Evolutionary conservation across 92 coral and sea anemone genomes (phyloP), one percentile per base, ranked within the genome.

Genomic region (Palythoa grandis): DNA sequence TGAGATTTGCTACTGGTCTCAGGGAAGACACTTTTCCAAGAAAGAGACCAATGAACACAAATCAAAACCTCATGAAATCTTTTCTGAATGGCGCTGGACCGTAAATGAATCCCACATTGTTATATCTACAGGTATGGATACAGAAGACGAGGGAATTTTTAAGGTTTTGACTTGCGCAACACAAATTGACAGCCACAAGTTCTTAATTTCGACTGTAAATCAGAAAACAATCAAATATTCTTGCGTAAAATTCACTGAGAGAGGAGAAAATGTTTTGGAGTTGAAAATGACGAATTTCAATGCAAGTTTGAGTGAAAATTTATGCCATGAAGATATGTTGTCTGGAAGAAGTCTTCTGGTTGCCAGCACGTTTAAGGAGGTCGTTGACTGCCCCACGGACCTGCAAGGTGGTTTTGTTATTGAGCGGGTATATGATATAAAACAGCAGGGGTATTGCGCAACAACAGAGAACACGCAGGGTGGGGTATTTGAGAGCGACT

Each of bases 391-490:
- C 38, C 95, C 97, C 13, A 12, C 70, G 37, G 88, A 88, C 23
- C 47, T 94, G 22, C 75, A 71, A 65, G 95, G 97, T 24, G 93
- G 93, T 4, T 88, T 89, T 89, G 83, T 92, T 74, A 91, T 94
- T 56, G 73, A 77, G n/a, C 78, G 72, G 19, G 82, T 90, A 5
- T 82, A 85, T 63, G 94, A 94, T 72, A 72, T 61, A 68, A n/a
- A 80, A 67, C 88, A 84, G 52, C 76, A 66, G 76, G 37, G 87
- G 35, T 70, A 38, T 25, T 94, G 97, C 74, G 25, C 50, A 16
- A 90, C 71, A 60, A n/a, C 72, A 9, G 66, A 87, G 9, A 76
- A 80, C 56, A n/a, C 86, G 3, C 82, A 48, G 56, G 97, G 9
- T 43, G 50, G 92, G 5, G 52, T 87, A 6, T 90, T 94, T 23